Conservation (phyloP, 2,113 vertebrate species). For the Progne subis region DNA sequence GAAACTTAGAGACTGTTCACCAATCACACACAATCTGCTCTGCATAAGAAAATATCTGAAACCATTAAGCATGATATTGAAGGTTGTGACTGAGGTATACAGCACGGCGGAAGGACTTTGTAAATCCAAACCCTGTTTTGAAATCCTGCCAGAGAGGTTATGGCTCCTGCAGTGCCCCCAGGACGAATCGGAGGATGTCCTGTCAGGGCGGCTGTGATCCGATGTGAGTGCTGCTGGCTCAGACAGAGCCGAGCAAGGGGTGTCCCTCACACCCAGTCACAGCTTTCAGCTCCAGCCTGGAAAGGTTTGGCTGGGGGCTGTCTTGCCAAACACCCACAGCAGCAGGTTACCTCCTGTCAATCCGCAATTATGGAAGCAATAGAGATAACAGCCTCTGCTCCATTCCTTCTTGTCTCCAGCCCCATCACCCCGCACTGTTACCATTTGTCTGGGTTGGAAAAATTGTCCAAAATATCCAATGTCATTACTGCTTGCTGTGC, state of each 20-base stretch:
- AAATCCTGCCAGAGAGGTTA: not conserved
- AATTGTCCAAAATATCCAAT: not conserved
- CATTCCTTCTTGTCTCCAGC: accelerated
- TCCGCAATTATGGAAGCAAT: not conserved
- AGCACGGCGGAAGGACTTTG: not conserved
- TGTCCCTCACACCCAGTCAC: not conserved
- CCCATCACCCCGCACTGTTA: not conserved
- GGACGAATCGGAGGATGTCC: accelerated
- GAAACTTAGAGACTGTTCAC: not conserved
- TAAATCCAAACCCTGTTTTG: not conserved
- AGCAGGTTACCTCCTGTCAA: not conserved
- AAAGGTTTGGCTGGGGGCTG: not conserved
- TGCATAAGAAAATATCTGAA: not conserved
- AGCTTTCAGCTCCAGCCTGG: accelerated
- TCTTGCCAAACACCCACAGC: not conserved
- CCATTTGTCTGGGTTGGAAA: not conserved
- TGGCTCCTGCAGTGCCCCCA: accelerated
- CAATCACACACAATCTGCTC: not conserved
- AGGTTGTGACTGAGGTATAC: not conserved
- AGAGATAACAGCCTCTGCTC: not conserved
- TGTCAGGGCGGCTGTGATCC: accelerated
- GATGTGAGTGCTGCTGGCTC: accelerated
- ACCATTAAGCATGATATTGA: not conserved
- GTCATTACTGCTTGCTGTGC: not conserved
- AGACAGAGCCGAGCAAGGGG: not conserved